Evolutionary conservation across 2,797 vertebrate species (phyloP).

Genomic region (Eulemur rubriventer): DNA sequence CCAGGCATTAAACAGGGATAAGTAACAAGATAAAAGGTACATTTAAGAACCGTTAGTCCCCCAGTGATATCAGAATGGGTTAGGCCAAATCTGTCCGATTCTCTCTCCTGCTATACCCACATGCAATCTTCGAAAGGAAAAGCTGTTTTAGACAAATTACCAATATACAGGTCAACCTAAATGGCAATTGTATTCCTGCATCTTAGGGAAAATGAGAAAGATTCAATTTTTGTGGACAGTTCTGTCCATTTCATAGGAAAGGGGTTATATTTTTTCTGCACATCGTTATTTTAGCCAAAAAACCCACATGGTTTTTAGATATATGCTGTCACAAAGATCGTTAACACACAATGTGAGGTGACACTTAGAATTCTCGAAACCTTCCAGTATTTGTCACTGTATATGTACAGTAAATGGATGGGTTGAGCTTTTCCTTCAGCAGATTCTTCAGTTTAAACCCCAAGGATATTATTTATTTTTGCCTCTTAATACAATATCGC

Average conservation of each 20-base stretch:
- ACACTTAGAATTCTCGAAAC: not conserved
- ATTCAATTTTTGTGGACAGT: not conserved
- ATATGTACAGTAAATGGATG: not conserved
- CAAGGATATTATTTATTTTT: not conserved
- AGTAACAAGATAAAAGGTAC: not conserved
- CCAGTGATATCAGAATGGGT: not conserved
- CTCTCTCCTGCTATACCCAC: not conserved
- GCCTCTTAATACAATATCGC: not conserved
- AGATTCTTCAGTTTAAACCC: slow-evolving; percentile 9
- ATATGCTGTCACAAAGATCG: not conserved
- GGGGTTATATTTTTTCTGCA: not conserved
- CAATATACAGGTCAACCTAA: not conserved
- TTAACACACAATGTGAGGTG: not conserved
- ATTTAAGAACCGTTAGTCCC: not conserved
- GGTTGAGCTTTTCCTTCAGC: not conserved
- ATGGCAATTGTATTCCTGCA: not conserved
- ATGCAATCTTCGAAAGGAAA: not conserved
- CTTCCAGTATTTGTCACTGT: not conserved
- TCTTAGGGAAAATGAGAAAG: not conserved
- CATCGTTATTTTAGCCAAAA: not conserved
- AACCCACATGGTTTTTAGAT: not conserved
- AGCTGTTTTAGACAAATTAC: not conserved
- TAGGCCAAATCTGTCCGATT: not conserved
- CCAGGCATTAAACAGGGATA: not conserved
- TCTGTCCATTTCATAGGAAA: not conserved